Base-by-base conservation (phyloP, 2,113 vertebrate genomes). In the Gulo gulo region DNA sequence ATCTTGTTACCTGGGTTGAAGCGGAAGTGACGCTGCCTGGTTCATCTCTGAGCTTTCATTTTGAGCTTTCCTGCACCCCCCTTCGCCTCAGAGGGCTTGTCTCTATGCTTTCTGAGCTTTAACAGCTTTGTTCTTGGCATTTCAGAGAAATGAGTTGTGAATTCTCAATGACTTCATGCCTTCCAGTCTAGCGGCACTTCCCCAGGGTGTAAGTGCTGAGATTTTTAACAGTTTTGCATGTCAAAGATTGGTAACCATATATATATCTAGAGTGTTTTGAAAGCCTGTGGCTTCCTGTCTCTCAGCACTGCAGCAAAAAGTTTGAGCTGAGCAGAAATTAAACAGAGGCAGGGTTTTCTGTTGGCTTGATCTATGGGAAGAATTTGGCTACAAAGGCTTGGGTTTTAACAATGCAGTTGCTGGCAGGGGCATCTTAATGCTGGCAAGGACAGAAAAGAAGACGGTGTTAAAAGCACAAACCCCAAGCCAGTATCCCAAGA, bases 171-270 rank as follows among this genome's bases (percentile, higher is more conserved):
- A 97, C 69, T 96, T 95, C 24, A 89, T 67, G 67, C 88, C 67
- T 96, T 96, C 50, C 55, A 88, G 84, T 88, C 65, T 95, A 96
- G 71, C 50, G 0, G 52, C 67, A 79, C 73, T 95, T 97, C 65
- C 65, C 81, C 21, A 42, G 94, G 45, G 87, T 96, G 20, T 90
- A 94, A 95, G 36, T 90, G 69, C 55, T 95, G 80, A 96, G 50
- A 67, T 93, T 95, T 95, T 97, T 93, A 96, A 81, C 59, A 89
- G 47, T 93, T 98, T 97, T 97, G 86, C 87, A 84, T 92, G 91
- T 97, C 94, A 97, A 87, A 97, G 86, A 92, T 59, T 88, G 83
- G 61, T 90, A 88, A 95, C 80, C 88, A 31, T 57, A 82, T 67
- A 65, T 93, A 80, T 71, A 87, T 85, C 67, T 89, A 50, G 36